Evolutionary conservation across 2,888 invertebrate genomes (phyloP).

Genomic region (Acanthosepion pharaonis): DNA sequence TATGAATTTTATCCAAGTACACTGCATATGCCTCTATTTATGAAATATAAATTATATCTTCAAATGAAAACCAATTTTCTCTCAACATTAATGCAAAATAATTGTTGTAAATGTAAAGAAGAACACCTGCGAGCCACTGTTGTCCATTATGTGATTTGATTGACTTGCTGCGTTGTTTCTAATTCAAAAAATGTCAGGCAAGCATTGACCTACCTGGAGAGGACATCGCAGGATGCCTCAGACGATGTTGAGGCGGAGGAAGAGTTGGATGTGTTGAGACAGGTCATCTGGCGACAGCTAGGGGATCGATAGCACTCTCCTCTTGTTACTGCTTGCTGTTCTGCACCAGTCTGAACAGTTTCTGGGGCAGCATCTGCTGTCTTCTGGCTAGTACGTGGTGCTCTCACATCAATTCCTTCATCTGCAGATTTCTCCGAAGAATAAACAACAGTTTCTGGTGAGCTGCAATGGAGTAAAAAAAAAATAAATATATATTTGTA

Average conservation of each 20-base stretch:
- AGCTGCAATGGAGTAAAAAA: not conserved
- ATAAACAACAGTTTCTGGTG: slow-evolving; percentile 21
- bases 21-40: too few species aligned
- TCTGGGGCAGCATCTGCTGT: not conserved
- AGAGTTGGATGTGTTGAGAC: not conserved
- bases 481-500: not conserved
- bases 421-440: slow-evolving; percentile 40
- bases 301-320: not conserved
- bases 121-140: too few species aligned
- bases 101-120: too few species aligned
- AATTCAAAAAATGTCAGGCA: not conserved
- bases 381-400: slow-evolving; percentile 38
- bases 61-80: too few species aligned
- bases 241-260: slow-evolving; percentile 34
- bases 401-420: slow-evolving; percentile 25
- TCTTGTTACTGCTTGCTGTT: not conserved
- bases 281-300: slow-evolving; percentile 24
- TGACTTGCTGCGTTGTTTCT: not conserved
- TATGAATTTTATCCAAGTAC: too few species aligned
- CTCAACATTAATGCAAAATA: too few species aligned
- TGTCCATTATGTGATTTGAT: not conserved
- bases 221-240: not conserved
- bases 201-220: not conserved
- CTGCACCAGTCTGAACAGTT: not conserved
- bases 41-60: too few species aligned